Base-by-base conservation (phyloP, 2,888 invertebrate species). In the Machimus atricapillus region DNA sequence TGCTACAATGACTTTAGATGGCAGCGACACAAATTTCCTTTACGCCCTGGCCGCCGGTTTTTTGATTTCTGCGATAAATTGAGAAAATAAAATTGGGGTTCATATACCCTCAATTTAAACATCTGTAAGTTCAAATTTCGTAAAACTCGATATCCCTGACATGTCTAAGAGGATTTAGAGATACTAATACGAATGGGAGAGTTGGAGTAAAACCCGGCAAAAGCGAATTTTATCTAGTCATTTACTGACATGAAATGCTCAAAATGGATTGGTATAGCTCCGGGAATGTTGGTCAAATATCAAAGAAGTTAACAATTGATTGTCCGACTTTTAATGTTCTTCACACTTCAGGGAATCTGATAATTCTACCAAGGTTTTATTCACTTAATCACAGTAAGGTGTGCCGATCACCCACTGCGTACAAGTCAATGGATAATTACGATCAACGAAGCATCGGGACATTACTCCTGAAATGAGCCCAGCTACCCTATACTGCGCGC, bases 1-100 rank as follows among this genome's bases (percentile, higher is more conserved):
- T 92, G 92, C 92, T 92, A 91, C 90, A 91, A 91, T 92, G 92
- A 92, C 92, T 86, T 77, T 23, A 31, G 52, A 43, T 56, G 56
- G 85, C 76, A 74, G 34, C 27, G 77, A 77, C 56, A 77, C 74
- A 34, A 76, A 77, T 86, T 77, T 77, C 52, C 56, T 87, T 88
- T 86, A 66, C 74, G 58, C 82, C 86, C 73, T 86, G 74, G 86
- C 34, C 58, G 76, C 52, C 77, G 19, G 37, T 86, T 86, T 88
- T 85, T 88, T 86, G 66, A 86, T 88, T 87, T 88, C 86, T 40
- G 87, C 87, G 88, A 88, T 88, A 88, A 88, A 88, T 88, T 83
- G 88, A 87, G 87, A 86, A 87, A 87, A 88, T 88, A 88, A 88
- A 88, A 88, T 87, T 87, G 87, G 85, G 86, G 85, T 87, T 86